Conservation (phyloP, 2,888 invertebrate species). For the Pardosa pseudoannulata region DNA sequence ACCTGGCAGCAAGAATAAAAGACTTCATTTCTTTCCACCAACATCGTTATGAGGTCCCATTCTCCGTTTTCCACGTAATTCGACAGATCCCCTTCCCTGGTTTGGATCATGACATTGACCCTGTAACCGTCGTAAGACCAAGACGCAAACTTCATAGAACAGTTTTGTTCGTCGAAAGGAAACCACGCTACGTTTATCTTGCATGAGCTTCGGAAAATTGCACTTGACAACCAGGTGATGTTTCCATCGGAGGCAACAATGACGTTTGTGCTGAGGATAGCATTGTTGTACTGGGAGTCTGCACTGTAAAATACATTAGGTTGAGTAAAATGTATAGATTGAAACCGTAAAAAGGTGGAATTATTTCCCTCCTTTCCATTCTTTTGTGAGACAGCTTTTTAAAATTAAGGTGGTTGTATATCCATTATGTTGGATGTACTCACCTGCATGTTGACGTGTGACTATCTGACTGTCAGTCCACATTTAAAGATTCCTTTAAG, state of each 20-base stretch:
- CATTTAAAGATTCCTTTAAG: too few relatives aligned
- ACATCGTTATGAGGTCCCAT: slow-evolving; percentile 80
- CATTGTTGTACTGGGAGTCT: slow-evolving; percentile 80
- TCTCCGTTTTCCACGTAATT: slow-evolving; percentile 81
- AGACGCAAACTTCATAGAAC: slow-evolving; percentile 80
- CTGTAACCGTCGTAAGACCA: slow-evolving; percentile 80
- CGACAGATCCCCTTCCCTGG: slow-evolving; percentile 79
- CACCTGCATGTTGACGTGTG: too few relatives aligned
- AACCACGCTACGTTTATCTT: slow-evolving; percentile 81
- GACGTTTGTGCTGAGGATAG: slow-evolving; percentile 81
- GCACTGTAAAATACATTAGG: slow-evolving; percentile 78
- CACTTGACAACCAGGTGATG: slow-evolving; percentile 81
- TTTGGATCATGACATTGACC: slow-evolving; percentile 78
- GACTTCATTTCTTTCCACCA: slow-evolving; percentile 79
- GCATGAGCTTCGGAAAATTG: slow-evolving; percentile 81
- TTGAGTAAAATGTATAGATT: too few relatives aligned
- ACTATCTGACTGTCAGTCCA: too few relatives aligned
- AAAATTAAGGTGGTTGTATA: too few relatives aligned
- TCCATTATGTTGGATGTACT: too few relatives aligned
- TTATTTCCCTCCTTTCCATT: too few relatives aligned
- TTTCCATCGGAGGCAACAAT: slow-evolving; percentile 80
- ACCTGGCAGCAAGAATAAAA: slow-evolving; percentile 79
- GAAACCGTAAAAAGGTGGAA: too few relatives aligned
- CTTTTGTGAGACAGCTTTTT: too few relatives aligned
- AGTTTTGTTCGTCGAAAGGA: slow-evolving; percentile 81